These are phyloP conservation scores for Drosophila rellima DNA, from an alignment of 2,888 invertebrate species.

Conservation along the genomic window DNA sequence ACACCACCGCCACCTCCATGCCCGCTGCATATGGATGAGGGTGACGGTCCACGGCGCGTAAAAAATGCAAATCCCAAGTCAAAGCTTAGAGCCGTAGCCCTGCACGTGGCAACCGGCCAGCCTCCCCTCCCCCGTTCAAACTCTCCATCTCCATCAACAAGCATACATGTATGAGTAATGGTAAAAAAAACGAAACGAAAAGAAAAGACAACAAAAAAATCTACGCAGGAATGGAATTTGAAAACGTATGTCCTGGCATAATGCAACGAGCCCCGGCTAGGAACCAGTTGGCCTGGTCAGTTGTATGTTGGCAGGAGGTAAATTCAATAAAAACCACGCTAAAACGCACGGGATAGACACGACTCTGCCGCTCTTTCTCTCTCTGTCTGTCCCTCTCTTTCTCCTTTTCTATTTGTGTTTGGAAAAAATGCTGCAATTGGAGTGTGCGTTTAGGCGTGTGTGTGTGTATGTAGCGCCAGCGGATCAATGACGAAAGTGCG, in stretches of 20 bases:
- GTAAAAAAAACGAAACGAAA: conserved; percentile 20
- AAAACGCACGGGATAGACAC: conserved; percentile 51
- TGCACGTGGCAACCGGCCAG: conserved; percentile 79
- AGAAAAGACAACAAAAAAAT: conserved; percentile 34
- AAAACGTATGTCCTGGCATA: conserved; percentile 80
- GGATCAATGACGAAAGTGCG: conserved; percentile 82
- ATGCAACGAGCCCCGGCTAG: conserved; percentile 68
- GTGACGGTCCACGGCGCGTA: conserved; percentile 65
- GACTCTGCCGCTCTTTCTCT: conserved; percentile 5
- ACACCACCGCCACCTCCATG: conserved; percentile 5
- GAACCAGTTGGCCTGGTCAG: conserved; percentile 56
- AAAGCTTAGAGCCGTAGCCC: conserved; percentile 79
- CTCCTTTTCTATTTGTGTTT: conserved; percentile 8
- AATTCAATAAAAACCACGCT: conserved; percentile 62
- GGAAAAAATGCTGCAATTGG: conserved; percentile 53
- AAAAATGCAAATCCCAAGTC: conserved; percentile 84
- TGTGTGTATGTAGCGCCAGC: conserved; percentile 23
- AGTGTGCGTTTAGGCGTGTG: conserved; percentile 43
- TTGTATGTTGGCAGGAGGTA: conserved; percentile 40
- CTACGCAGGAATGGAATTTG: conserved; percentile 78
- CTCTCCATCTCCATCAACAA: conserved; percentile 2
- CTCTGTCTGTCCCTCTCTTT: not conserved
- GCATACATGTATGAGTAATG: conserved; percentile 66
- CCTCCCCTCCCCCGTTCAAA: conserved; percentile 1
- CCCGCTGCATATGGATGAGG: conserved; percentile 1